Evolutionary conservation across 2,113 vertebrate genomes (phyloP).

Genomic region (Stictonetta naevosa): DNA sequence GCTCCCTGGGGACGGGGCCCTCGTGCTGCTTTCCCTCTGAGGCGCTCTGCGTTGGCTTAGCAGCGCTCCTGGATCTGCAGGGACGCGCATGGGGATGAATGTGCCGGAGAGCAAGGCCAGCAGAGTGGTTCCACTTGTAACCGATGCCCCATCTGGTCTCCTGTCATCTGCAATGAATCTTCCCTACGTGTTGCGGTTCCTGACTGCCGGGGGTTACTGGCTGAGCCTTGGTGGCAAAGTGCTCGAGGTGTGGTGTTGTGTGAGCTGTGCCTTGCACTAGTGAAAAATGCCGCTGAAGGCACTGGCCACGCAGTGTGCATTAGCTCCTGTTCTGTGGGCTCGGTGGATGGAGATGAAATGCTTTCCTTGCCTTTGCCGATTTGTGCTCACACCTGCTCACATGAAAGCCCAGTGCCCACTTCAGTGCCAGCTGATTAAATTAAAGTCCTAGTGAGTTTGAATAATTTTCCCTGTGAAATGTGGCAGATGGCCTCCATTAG

Average conservation of each 20-base stretch:
- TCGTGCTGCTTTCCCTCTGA: background rate
- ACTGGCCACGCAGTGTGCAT: fast-evolving
- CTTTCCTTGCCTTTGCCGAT: background rate
- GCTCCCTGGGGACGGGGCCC: fast-evolving
- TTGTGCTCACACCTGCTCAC: slow-evolving; percentile 46
- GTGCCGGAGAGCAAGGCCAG: fast-evolving
- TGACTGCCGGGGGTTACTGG: fast-evolving
- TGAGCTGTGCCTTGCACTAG: fast-evolving
- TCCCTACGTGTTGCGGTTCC: fast-evolving
- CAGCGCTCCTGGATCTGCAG: background rate
- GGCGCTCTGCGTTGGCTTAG: fast-evolving
- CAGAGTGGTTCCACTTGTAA: background rate
- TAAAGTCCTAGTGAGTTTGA: slow-evolving; percentile 50
- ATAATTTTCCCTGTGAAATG: slow-evolving; percentile 58
- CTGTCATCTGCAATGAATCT: fast-evolving
- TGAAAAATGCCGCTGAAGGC: fast-evolving
- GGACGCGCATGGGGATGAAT: fast-evolving
- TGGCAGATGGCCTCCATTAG: slow-evolving; percentile 70
- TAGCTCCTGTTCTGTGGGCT: background rate
- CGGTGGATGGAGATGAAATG: background rate
- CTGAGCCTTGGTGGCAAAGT: fast-evolving
- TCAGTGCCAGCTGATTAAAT: slow-evolving; percentile 64
- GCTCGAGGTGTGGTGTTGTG: fast-evolving
- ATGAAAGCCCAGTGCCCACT: slow-evolving; percentile 34
- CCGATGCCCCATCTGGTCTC: fast-evolving